Percentiles rank a stretch among this genome's conserved stretches.
phyloP scores from a whole-genome alignment of 2,888 invertebrate species.

The Dasypolia templi region DNA sequence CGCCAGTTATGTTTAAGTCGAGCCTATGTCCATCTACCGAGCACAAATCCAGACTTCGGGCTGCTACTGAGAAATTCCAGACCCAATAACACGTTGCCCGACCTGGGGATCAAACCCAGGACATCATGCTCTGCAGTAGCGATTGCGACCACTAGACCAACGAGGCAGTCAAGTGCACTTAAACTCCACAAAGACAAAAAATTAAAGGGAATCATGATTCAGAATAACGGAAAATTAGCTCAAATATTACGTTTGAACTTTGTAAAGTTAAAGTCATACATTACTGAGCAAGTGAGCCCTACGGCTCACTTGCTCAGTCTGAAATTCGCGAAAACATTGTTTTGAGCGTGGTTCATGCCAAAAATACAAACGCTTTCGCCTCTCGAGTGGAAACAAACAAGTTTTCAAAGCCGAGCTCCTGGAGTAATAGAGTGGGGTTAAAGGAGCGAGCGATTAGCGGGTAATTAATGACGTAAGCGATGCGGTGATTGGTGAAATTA shows the following conservation, averaged over 20 bases:
- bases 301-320: constrained; percentile 31
- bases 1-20: too few species aligned
- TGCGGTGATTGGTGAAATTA: neutral
- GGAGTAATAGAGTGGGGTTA: constrained; percentile 42
- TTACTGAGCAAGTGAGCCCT: too few species aligned
- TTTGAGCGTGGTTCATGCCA: constrained; percentile 55
- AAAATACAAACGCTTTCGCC: constrained; percentile 60
- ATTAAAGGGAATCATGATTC: constrained; percentile 22
- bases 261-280: constrained; percentile 46
- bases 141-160: too few species aligned
- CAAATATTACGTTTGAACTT: constrained; percentile 38
- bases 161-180: too few species aligned
- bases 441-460: constrained; percentile 45
- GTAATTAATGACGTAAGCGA: neutral
- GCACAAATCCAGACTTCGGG: too few species aligned
- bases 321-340: constrained; percentile 62
- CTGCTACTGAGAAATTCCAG: too few species aligned
- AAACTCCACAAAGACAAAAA: constrained; percentile 23
- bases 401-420: constrained; percentile 68
- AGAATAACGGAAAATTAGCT: constrained; percentile 44
- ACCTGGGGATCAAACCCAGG: too few species aligned
- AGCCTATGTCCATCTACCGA: too few species aligned
- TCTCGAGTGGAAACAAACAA: constrained; percentile 68
- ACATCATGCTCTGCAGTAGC: too few species aligned
- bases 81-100: too few species aligned